A percentile compares a stretch with the other conserved stretches of the same genome.
These are phyloP conservation scores for Acronicta alni DNA, from an alignment of 2,888 invertebrate species.

Conservation along the genomic window DNA sequence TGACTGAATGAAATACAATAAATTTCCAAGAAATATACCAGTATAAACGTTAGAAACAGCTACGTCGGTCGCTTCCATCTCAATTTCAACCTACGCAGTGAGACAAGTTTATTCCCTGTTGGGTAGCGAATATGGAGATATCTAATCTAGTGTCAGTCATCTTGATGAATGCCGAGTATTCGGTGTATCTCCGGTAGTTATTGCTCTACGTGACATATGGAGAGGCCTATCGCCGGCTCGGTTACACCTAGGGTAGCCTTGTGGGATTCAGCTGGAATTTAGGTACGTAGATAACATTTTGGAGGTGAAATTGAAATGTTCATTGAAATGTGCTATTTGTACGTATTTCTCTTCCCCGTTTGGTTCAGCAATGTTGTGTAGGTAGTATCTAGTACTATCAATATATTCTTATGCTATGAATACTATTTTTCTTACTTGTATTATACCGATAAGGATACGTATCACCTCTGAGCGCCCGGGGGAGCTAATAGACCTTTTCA, in stretches of 20 bases:
- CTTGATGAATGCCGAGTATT: constrained; percentile 47
- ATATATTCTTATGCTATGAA: too few species aligned
- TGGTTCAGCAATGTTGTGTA: too few species aligned
- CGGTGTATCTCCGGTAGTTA: constrained; percentile 46
- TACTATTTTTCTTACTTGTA: too few species aligned
- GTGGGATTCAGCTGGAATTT: constrained; percentile 10
- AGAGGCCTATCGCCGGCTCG: constrained; percentile 27
- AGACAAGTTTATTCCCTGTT: constrained; percentile 44
- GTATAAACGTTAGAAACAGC: background rate
- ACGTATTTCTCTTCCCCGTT: too few species aligned
- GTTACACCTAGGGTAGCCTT: constrained; percentile 22
- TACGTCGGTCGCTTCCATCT: constrained; percentile 2
- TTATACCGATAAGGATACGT: too few species aligned
- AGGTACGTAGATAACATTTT: background rate
- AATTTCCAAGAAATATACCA: too few species aligned
- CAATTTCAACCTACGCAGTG: constrained; percentile 18
- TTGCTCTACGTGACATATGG: constrained; percentile 49
- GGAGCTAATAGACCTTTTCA: too few species aligned
- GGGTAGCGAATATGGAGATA: constrained; percentile 45
- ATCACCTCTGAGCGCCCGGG: too few species aligned
- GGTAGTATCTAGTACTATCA: too few species aligned
- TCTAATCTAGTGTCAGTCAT: constrained; percentile 49
- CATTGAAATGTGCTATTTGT: too few species aligned
- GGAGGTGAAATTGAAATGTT: background rate
- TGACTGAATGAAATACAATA: too few species aligned